Evolutionary conservation across 2,888 invertebrate species (phyloP).

Genomic region (Leptinotarsa tumamoca): DNA sequence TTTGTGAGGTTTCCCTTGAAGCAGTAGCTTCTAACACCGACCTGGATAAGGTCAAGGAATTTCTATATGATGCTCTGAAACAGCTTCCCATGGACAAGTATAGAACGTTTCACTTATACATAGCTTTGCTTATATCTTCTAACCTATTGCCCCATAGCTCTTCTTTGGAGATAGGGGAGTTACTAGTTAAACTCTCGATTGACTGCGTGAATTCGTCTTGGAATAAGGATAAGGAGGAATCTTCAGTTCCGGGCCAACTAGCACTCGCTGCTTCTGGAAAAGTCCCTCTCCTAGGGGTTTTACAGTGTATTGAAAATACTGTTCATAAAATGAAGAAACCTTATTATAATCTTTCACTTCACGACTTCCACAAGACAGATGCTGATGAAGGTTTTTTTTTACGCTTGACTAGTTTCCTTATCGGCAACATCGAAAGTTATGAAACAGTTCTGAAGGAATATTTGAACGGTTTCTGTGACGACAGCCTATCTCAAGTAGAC

Average conservation of each 20-base stretch:
- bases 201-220: slow-evolving; percentile 65
- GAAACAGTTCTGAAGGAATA: slow-evolving; percentile 58
- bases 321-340: slow-evolving; percentile 67
- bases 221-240: slow-evolving; percentile 38
- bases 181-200: slow-evolving; percentile 66
- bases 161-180: slow-evolving; percentile 63
- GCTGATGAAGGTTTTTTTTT: slow-evolving; percentile 64
- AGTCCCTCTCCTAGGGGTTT: slow-evolving; percentile 71
- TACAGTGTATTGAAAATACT: slow-evolving; percentile 69
- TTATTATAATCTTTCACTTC: slow-evolving; percentile 65
- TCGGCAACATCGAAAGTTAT: slow-evolving; percentile 35
- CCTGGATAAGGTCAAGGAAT: slow-evolving; percentile 37
- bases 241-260: slow-evolving; percentile 52
- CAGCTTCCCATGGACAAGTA: slow-evolving; percentile 43
- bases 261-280: slow-evolving; percentile 64
- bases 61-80: slow-evolving; percentile 47
- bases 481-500: slow-evolving; percentile 42
- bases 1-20: slow-evolving; percentile 49
- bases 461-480: slow-evolving; percentile 61
- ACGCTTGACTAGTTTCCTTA: slow-evolving; percentile 20
- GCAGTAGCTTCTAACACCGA: slow-evolving; percentile 44
- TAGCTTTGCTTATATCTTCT: slow-evolving; percentile 66
- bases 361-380: slow-evolving; percentile 65
- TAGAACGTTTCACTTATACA: slow-evolving; percentile 54
- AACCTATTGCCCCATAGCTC: slow-evolving; percentile 64